Evolutionary conservation across 2,113 vertebrate genomes (phyloP), one percentile per base, ranked within the genome.

Genomic region (Pterocles gutturalis): DNA sequence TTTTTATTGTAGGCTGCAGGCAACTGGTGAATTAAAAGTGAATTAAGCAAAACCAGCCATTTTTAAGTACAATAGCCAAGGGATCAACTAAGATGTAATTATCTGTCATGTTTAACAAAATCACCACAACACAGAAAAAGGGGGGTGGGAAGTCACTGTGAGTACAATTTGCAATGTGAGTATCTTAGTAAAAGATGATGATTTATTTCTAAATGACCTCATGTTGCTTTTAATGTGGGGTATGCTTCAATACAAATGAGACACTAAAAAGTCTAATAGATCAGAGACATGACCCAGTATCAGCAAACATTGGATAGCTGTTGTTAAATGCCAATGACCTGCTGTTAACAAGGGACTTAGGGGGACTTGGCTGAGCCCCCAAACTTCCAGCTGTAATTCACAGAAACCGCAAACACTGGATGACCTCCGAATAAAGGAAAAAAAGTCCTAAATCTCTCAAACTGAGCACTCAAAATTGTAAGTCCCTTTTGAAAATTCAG

Each of bases 1-100:
- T 96, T 97, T 92, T 93, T 95, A 93, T 72, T 95, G 83, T 22
- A 92, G 72, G 57, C 61, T 96, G 61, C 25, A 87, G 86, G 77
- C 80, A 82, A 84, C 48, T 61, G 24, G n/a, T 76, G 60, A 90
- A 92, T 95, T 93, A 90, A 77, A 96, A 80, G 34, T 64, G 72
- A 93, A 78, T 71, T 89, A 84, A 79, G 29, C 57, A 93, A 95
- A 96, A 81, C 19, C 33, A 87, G 49, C 22, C 53, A 61, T 78
- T 97, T 96, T 84, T 87, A 88, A 82, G 76, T 84, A 81, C 67
- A 96, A 89, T 57, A 89, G 65, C 34, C 83, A 94, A 91, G 45
- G 53, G 45, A 93, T 69, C 72, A 83, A 78, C 69, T 65, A 84
- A 78, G 53, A 88, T 77, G 41, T 55, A 87, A 94, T 95, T 93